A percentile compares a stretch with the other conserved stretches of the same genome.
Conservation (phyloP, 2,113 vertebrate genomes). For the Chaetops frenatus region DNA sequence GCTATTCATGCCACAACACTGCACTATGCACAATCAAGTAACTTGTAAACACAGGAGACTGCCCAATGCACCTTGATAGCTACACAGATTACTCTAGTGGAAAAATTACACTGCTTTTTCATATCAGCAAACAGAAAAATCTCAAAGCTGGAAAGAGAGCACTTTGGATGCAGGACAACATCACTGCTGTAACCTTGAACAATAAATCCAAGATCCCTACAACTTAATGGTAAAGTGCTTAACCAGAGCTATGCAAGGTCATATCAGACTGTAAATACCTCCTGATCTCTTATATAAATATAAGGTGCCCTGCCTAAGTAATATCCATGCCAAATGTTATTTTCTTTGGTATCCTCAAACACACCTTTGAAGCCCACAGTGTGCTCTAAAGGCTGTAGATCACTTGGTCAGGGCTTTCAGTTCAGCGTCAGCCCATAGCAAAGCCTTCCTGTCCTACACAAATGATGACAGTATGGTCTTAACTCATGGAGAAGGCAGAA, state of each 20-base stretch:
- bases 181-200: neutral
- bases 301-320: neutral
- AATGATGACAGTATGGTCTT: neutral
- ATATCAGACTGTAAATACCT: neutral
- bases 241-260: neutral
- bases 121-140: neutral
- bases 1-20: neutral
- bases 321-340: neutral
- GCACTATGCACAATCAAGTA: neutral
- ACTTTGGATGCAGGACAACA: neutral
- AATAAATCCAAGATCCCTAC: neutral
- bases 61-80: neutral
- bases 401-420: neutral
- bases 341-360: neutral
- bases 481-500: neutral
- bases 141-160: neutral
- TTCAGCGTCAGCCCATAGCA: neutral
- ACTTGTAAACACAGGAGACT: neutral
- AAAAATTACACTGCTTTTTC: neutral
- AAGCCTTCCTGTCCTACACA: neutral
- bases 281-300: neutral
- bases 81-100: neutral
- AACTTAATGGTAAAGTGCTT: slow-evolving; percentile 7
- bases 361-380: neutral
- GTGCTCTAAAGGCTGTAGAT: neutral